These are phyloP conservation scores for Fundulus diaphanus DNA, from an alignment of 2,797 vertebrate species.

Conservation along the genomic window DNA sequence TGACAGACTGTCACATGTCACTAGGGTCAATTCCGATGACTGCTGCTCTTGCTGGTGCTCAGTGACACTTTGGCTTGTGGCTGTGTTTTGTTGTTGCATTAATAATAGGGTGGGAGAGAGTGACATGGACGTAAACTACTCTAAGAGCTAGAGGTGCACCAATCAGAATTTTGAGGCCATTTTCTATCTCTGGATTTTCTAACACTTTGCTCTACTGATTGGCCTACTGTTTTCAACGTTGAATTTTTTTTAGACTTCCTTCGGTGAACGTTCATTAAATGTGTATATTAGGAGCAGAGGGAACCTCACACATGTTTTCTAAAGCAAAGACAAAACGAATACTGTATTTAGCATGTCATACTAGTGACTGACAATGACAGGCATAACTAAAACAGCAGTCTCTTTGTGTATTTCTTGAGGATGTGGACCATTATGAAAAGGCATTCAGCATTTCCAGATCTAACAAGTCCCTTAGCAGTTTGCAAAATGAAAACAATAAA, in stretches of 20 bases:
- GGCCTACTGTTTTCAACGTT: background rate
- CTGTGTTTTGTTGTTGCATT: conserved; percentile 40
- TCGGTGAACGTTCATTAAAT: background rate
- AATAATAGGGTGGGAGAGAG: conserved; percentile 8
- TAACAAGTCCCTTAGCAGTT: background rate
- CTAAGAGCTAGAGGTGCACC: background rate
- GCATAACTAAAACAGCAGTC: background rate
- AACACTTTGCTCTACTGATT: background rate
- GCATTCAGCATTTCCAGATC: background rate
- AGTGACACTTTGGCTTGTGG: conserved; percentile 36
- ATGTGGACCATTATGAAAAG: background rate
- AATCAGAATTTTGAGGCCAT: background rate
- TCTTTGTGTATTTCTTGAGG: background rate
- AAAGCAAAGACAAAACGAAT: background rate
- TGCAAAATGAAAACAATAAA: background rate
- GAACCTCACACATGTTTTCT: background rate
- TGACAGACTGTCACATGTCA: conserved; percentile 71
- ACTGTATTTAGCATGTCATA: background rate
- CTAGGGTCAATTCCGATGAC: conserved; percentile 63
- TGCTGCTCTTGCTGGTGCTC: conserved; percentile 49
- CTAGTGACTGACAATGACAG: background rate
- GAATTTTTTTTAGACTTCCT: background rate
- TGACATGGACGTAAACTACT: background rate
- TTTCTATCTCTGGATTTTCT: background rate
- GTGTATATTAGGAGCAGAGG: background rate